Base-by-base conservation (phyloP, 2,797 vertebrate species). In the Denticeps clupeoides region DNA sequence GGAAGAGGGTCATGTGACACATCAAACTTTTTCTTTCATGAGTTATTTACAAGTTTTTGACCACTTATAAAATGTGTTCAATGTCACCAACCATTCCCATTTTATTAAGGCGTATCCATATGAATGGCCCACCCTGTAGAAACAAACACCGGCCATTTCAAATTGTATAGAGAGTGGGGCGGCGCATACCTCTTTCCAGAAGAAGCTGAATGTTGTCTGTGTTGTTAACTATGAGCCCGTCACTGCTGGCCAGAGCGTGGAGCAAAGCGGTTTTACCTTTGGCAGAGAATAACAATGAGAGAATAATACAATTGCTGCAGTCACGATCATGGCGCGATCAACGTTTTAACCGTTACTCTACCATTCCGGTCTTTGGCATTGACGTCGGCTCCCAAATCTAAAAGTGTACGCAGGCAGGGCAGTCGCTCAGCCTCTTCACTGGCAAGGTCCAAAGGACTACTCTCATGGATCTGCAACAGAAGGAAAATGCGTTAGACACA, bases 361-460 rank as follows among this genome's bases (percentile, higher is more conserved):
- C 93, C 91, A 0, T 86, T 84, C 68, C 87, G 96, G 65, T 97
- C 91, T 0, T 77, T 78, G 0, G 90, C 84, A 0, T 93, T 93
- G 50, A 93, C 82, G 0, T 89, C 47, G 0, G 91, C 90, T 0
- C 90, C 89, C 3, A 95, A 70, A 7, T 89, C 84, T 51, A 97
- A 74, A 55, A 97, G 85, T 2, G 80, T 64, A 59, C 56, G 82
- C 59, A 97, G 70, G 60, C 92, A 95, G 0, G 87, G 77, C 23
- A 95, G 59, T 22, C 89, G 76, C 52, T 96, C 91, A 0, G 78
- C 78, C 62, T 93, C 91, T 68, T 97, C 93, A 0, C 88, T 84
- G 53, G 91, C 87, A 38, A 97, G 81, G 56, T 97, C 91, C 25
- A 96, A 51, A 8, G 93, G 90, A 25, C 92, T 96, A 75, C 92